Percentiles rank a stretch among this genome's conserved stretches.
phyloP scores from a whole-genome alignment of 1,140 invertebrate genomes.

The Sycophila sp. region DNA sequence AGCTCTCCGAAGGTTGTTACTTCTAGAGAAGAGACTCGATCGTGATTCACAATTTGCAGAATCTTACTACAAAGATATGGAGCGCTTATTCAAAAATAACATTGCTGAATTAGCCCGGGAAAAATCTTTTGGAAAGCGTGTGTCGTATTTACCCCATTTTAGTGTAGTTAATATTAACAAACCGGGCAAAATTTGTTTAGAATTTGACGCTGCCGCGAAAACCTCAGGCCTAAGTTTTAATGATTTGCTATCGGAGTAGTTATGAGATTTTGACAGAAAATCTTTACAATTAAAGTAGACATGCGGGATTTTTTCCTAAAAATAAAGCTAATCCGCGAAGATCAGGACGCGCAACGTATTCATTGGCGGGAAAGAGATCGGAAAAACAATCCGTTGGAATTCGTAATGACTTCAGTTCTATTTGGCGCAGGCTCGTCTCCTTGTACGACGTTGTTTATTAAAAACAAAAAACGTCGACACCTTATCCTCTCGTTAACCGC shows the following conservation, averaged over 20 bases:
- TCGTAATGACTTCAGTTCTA: slow-evolving; percentile 50
- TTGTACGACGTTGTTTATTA: slow-evolving; percentile 44
- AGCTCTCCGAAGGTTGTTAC: too few species aligned
- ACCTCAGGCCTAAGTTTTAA: not conserved
- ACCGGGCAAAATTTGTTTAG: not conserved
- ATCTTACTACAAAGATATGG: slow-evolving; percentile 14
- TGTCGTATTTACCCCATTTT: slow-evolving; percentile 9
- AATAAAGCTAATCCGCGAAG: not conserved
- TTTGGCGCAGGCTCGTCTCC: slow-evolving; percentile 52
- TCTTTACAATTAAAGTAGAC: not conserved
- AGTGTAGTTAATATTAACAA: slow-evolving; percentile 14
- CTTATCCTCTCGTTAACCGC: not conserved
- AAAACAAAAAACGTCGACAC: slow-evolving; percentile 42
- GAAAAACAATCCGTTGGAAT: slow-evolving; percentile 16
- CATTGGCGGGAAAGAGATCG: not conserved
- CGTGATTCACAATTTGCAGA: not conserved
- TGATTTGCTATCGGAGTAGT: not conserved
- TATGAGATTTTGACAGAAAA: slow-evolving; percentile 5
- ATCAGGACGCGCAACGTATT: not conserved
- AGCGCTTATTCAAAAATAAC: not conserved
- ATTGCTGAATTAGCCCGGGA: not conserved
- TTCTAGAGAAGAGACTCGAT: slow-evolving; percentile 26
- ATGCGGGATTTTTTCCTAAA: slow-evolving; percentile 4
- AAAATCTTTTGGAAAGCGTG: not conserved
- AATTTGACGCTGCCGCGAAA: not conserved